A percentile compares a stretch with the other conserved stretches of the same genome.
Conservation (phyloP, 2,888 invertebrate species). For the Agrenia bidenticulata region DNA sequence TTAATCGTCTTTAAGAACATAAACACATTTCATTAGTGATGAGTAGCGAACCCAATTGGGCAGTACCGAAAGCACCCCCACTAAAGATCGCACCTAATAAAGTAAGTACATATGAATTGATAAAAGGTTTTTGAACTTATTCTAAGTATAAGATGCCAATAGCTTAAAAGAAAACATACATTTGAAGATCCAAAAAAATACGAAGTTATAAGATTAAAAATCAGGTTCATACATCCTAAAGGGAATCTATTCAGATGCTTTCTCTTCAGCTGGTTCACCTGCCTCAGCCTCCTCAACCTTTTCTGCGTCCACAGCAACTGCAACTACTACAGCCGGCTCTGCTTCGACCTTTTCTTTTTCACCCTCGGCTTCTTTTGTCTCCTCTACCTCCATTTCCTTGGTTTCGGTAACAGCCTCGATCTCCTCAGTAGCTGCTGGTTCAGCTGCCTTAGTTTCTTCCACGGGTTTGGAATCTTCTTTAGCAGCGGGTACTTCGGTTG, state of each 20-base stretch:
- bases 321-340: neutral
- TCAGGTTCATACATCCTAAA: too few relatives aligned
- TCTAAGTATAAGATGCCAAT: neutral
- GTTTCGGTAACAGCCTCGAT: neutral
- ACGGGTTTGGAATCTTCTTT: neutral
- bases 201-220: neutral
- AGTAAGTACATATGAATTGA: neutral
- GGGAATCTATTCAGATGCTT: neutral
- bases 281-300: conserved; percentile 1
- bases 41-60: too few relatives aligned
- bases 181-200: neutral
- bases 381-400: neutral
- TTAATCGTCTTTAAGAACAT: too few relatives aligned
- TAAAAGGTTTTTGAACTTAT: neutral
- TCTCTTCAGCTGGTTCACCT: conserved; percentile 2
- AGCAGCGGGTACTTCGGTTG: neutral
- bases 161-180: neutral
- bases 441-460: conserved; percentile 8
- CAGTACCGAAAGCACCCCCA: too few relatives aligned
- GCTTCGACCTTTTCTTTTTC: conserved; percentile 6
- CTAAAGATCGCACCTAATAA: too few relatives aligned
- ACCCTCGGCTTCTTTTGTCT: conserved; percentile 10
- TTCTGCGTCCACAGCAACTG: neutral
- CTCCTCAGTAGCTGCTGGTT: neutral
- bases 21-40: too few relatives aligned